phyloP scores from a whole-genome alignment of 1,140 invertebrate species.

The Brachionus rubens region DNA sequence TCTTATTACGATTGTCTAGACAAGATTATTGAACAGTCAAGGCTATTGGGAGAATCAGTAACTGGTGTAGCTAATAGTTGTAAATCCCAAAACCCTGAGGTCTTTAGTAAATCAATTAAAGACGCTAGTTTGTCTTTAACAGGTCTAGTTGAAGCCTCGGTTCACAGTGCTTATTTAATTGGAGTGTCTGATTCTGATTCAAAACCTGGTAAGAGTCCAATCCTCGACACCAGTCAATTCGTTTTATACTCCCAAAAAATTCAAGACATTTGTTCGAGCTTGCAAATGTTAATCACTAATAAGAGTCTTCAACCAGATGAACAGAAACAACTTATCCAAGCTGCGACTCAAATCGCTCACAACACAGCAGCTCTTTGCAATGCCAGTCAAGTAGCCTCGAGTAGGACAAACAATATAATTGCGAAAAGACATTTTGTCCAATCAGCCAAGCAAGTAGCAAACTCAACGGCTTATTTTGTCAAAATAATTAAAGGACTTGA shows the following conservation, averaged over 20 bases:
- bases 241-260: constrained; percentile 65
- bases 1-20: constrained; percentile 93
- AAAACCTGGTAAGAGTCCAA: constrained; percentile 79
- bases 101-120: constrained; percentile 79
- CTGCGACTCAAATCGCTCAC: constrained; percentile 89
- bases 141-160: constrained; percentile 85
- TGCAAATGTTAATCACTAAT: not conserved
- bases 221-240: constrained; percentile 82
- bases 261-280: constrained; percentile 21
- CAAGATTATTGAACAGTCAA: constrained; percentile 86
- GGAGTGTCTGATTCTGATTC: constrained; percentile 85
- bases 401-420: constrained; percentile 83
- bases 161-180: constrained; percentile 72
- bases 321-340: constrained; percentile 60
- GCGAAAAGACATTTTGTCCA: constrained; percentile 95
- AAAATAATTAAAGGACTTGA: constrained; percentile 79
- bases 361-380: constrained; percentile 92
- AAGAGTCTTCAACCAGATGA: not conserved
- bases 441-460: constrained; percentile 92
- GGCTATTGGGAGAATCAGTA: constrained; percentile 76
- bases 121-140: constrained; percentile 81
- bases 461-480: constrained; percentile 86
- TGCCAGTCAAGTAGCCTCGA: constrained; percentile 84
- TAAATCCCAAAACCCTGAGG: constrained; percentile 78
- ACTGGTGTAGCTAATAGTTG: constrained; percentile 88